These are phyloP conservation scores for Archips crataeganus DNA, from an alignment of 2,888 invertebrate species.

Conservation along the genomic window DNA sequence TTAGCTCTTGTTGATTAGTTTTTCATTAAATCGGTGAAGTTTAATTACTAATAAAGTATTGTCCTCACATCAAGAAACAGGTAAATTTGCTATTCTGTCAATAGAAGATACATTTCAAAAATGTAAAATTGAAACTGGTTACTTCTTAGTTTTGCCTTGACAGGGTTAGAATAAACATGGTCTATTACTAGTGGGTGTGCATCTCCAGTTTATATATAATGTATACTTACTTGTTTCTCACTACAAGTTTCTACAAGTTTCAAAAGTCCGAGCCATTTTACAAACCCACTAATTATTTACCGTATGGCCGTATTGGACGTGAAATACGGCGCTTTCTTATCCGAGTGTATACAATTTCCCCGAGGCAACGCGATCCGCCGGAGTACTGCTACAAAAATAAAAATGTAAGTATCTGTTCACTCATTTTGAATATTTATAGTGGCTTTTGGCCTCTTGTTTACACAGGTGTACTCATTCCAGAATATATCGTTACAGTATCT, in stretches of 20 bases:
- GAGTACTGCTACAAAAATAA: conserved; percentile 2
- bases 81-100: no score
- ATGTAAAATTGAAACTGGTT: no score
- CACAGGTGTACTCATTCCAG: background rate
- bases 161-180: no score
- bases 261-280: background rate
- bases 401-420: conserved; percentile 1
- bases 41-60: background rate
- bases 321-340: background rate
- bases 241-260: background rate
- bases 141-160: no score
- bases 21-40: background rate
- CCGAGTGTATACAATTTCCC: background rate
- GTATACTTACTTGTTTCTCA: background rate
- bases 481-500: background rate
- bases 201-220: background rate
- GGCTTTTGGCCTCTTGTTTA: background rate
- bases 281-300: background rate
- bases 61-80: background rate
- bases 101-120: no score
- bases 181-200: background rate
- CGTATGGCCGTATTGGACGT: background rate
- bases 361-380: conserved; percentile 5
- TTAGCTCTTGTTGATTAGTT: background rate
- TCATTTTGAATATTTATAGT: conserved; percentile 14